phyloP scores from a whole-genome alignment of 1,140 invertebrate genomes.

The Agrypnia vestita region DNA sequence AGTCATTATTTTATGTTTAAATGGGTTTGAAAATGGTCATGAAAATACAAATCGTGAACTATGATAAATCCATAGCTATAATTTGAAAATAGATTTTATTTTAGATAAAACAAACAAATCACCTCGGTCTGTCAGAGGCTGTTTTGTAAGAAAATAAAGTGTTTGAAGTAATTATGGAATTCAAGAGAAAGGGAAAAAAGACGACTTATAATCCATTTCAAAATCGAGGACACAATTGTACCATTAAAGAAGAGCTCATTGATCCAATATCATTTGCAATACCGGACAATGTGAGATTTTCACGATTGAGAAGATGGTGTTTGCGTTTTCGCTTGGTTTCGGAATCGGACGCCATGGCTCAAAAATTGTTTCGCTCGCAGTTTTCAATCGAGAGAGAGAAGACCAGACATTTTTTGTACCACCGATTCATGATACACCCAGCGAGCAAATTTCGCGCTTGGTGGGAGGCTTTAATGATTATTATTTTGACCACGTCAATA shows the following conservation, averaged over 20 bases:
- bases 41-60: too few relatives aligned
- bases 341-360: conserved; percentile 17
- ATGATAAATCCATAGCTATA: too few relatives aligned
- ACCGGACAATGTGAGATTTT: background rate
- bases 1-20: too few relatives aligned
- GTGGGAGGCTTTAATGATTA: conserved; percentile 43
- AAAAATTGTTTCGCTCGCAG: conserved; percentile 30
- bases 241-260: conserved; percentile 13
- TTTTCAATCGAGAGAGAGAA: conserved; percentile 47
- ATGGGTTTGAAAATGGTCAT: too few relatives aligned
- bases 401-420: conserved; percentile 31
- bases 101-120: too few relatives aligned
- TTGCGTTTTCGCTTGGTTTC: background rate
- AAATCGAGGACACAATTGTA: conserved; percentile 33
- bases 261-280: conserved; percentile 1
- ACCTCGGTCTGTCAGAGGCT: too few relatives aligned
- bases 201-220: conserved; percentile 31
- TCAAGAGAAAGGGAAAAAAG: background rate
- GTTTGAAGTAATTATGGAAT: conserved; percentile 8
- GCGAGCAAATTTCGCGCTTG: conserved; percentile 32
- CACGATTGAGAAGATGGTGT: background rate
- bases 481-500: background rate
- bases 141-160: too few relatives aligned
- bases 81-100: too few relatives aligned
- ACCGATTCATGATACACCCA: conserved; percentile 46